phyloP scores from a whole-genome alignment of 2,797 vertebrate genomes.

The Anableps anableps region DNA sequence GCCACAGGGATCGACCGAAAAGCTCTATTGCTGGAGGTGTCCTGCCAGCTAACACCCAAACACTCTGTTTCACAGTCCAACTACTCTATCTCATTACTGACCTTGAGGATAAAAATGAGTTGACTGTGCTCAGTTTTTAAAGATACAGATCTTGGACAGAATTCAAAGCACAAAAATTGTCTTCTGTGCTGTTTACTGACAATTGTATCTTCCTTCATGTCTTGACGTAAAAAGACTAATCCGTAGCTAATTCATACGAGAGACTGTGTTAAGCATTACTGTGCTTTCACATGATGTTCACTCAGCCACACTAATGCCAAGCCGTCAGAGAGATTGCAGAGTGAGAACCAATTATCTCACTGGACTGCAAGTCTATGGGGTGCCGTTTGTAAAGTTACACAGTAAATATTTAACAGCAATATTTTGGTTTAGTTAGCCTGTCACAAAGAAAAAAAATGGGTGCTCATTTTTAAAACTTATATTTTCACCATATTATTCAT shows the following conservation, averaged over 20 bases:
- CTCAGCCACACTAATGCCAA: constrained; percentile 58
- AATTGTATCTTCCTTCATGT: constrained; percentile 37
- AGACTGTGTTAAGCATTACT: constrained; percentile 59
- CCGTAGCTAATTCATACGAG: constrained; percentile 44
- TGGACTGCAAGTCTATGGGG: constrained; percentile 40
- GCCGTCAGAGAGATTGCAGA: constrained; percentile 62
- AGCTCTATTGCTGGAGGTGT: constrained; percentile 63
- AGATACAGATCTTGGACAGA: constrained; percentile 28
- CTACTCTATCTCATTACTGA: constrained; percentile 27
- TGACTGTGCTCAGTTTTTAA: constrained; percentile 55
- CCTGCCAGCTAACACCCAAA: constrained; percentile 69
- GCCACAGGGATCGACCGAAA: constrained; percentile 73
- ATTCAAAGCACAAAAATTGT: constrained; percentile 32
- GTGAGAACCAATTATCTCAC: constrained; percentile 66
- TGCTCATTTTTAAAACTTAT: no score
- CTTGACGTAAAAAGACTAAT: constrained; percentile 60
- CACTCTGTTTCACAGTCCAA: constrained; percentile 55
- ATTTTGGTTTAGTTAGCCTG: no score
- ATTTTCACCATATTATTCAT: no score
- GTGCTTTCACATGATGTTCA: constrained; percentile 64
- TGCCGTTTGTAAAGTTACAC: no score
- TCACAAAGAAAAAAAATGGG: no score
- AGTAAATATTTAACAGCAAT: no score
- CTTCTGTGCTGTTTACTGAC: constrained; percentile 56
- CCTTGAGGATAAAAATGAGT: constrained; percentile 58